Percentiles rank a stretch among this genome's conserved stretches.
Conservation (phyloP, 2,888 invertebrate species). For the Thecophora atra region DNA sequence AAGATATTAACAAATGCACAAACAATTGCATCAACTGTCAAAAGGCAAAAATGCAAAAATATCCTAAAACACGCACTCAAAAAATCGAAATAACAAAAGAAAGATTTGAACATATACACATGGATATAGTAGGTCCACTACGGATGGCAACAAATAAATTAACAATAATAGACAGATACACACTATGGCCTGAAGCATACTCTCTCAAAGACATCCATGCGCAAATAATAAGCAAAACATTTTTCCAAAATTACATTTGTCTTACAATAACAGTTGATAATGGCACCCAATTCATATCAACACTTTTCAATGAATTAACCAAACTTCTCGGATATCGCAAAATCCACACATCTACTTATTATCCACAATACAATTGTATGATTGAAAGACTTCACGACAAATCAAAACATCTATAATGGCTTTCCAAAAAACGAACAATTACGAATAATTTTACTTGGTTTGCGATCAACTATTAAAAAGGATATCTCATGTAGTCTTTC, state of each 20-base stretch:
- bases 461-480: slow-evolving; percentile 9
- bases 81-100: slow-evolving; percentile 46
- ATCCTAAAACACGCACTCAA: slow-evolving; percentile 46
- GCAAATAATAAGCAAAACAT: slow-evolving; percentile 34
- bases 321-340: slow-evolving; percentile 4
- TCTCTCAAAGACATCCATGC: slow-evolving; percentile 47
- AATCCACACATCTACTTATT: slow-evolving; percentile 17
- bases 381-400: slow-evolving; percentile 26
- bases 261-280: slow-evolving; percentile 41
- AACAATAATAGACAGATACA: slow-evolving; percentile 50
- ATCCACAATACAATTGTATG: slow-evolving; percentile 26
- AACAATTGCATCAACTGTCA: slow-evolving; percentile 55
- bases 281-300: slow-evolving; percentile 33
- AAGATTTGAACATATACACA: slow-evolving; percentile 56
- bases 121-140: slow-evolving; percentile 57
- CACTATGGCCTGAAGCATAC: slow-evolving; percentile 47
- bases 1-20: slow-evolving; percentile 52
- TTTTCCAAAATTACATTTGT: slow-evolving; percentile 36
- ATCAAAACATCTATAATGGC: slow-evolving; percentile 21
- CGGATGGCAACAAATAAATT: too few species aligned
- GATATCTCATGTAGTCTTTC: slow-evolving; percentile 10
- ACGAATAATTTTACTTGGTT: slow-evolving; percentile 3
- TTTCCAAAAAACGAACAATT: background rate
- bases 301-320: too few species aligned
- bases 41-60: slow-evolving; percentile 51